phyloP scores from a whole-genome alignment of 2,888 invertebrate species.

The Leptarthrus brevirostris region DNA sequence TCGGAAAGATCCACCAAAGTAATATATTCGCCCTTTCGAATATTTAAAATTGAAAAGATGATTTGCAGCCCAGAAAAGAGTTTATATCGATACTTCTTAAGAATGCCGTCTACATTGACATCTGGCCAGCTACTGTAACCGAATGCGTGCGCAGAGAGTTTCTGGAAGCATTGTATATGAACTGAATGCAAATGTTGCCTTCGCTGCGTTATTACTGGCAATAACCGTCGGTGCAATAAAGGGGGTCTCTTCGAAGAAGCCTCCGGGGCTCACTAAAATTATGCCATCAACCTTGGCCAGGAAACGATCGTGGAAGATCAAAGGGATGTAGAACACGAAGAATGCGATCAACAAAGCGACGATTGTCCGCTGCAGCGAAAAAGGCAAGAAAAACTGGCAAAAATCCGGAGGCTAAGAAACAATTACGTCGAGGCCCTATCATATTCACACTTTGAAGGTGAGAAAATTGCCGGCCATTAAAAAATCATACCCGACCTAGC shows the following conservation, averaged over 20 bases:
- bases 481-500: slow-evolving; percentile 61
- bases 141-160: neutral
- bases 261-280: slow-evolving; percentile 64
- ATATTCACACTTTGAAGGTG: slow-evolving; percentile 68
- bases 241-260: slow-evolving; percentile 57
- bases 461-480: slow-evolving; percentile 68
- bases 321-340: slow-evolving; percentile 17
- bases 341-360: slow-evolving; percentile 32
- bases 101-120: slow-evolving; percentile 3
- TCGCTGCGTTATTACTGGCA: slow-evolving; percentile 20
- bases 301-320: slow-evolving; percentile 38
- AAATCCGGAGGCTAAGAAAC: slow-evolving; percentile 55
- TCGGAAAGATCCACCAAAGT: too few species aligned
- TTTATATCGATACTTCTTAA: neutral
- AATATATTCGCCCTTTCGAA: neutral
- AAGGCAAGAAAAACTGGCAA: slow-evolving; percentile 1
- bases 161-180: neutral
- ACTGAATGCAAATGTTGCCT: slow-evolving; percentile 2
- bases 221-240: slow-evolving; percentile 35
- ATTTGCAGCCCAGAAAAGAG: neutral
- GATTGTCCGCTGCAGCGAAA: slow-evolving; percentile 22
- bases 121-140: slow-evolving; percentile 30
- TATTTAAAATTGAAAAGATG: neutral
- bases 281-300: slow-evolving; percentile 65
- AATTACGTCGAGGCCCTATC: slow-evolving; percentile 59